These are phyloP conservation scores for Amblyjoppa fuscipennis DNA, from an alignment of 2,888 invertebrate species.

Conservation along the genomic window DNA sequence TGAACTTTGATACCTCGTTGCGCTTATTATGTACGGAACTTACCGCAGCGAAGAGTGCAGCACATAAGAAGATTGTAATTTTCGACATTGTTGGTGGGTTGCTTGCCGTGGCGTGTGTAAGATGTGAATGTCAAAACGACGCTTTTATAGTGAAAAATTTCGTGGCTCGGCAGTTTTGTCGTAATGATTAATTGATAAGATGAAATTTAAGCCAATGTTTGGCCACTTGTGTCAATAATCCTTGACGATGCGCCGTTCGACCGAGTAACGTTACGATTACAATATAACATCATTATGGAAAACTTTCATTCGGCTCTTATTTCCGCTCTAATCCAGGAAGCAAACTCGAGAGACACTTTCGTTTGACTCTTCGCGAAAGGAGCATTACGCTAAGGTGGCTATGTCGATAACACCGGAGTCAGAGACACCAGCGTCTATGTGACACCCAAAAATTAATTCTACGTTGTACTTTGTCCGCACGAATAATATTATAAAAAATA, in stretches of 20 bases:
- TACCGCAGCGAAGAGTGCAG: conserved; percentile 68
- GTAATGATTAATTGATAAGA: background rate
- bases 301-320: too few species aligned
- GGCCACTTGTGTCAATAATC: conserved; percentile 73
- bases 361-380: too few species aligned
- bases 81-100: conserved; percentile 69
- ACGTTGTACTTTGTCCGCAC: too few species aligned
- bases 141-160: conserved; percentile 52
- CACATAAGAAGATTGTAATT: conserved; percentile 65
- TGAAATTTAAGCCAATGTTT: conserved; percentile 44
- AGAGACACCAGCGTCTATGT: too few species aligned
- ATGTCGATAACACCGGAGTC: too few species aligned
- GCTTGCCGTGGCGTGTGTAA: conserved; percentile 17
- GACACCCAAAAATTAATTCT: too few species aligned
- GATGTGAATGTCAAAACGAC: background rate
- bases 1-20: background rate
- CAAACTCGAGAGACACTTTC: too few species aligned
- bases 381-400: too few species aligned
- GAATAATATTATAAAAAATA: too few species aligned
- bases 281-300: background rate
- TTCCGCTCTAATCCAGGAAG: too few species aligned
- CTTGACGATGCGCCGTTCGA: background rate
- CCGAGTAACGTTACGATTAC: too few species aligned
- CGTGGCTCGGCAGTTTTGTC: background rate
- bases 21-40: conserved; percentile 59